Conservation (phyloP, 2,113 vertebrate species). For the Conger conger region DNA sequence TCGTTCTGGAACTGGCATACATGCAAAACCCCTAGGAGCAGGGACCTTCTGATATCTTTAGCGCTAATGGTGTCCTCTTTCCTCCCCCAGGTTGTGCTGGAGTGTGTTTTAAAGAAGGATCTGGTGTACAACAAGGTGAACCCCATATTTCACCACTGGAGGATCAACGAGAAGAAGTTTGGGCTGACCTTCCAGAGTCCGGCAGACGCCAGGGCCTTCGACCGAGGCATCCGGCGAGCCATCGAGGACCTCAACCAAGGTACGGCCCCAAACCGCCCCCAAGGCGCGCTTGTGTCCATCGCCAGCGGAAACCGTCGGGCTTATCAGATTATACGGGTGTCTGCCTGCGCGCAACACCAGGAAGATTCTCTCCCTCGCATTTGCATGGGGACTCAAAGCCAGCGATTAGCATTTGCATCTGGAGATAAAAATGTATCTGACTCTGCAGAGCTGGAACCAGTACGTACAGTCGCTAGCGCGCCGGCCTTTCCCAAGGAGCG, state of each 20-base stretch:
- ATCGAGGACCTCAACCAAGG: conserved; percentile 96
- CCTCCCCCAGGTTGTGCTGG: conserved; percentile 87
- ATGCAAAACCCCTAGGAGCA: neutral
- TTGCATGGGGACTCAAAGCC: neutral
- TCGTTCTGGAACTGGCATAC: neutral
- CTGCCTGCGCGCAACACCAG: neutral
- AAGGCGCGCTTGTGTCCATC: neutral
- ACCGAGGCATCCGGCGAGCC: conserved; percentile 92
- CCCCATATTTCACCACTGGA: conserved; percentile 99
- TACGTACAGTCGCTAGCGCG: neutral
- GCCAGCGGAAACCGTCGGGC: neutral
- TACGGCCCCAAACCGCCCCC: conserved; percentile 45
- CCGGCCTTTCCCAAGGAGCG: neutral
- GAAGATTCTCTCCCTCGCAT: neutral
- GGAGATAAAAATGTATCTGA: neutral
- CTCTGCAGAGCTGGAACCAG: neutral
- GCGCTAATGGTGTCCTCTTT: conserved; percentile 31
- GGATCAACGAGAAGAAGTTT: conserved; percentile 97
- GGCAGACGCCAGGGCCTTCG: conserved; percentile 96
- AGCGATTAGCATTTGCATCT: conserved; percentile 4
- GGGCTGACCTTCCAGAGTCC: conserved; percentile 99
- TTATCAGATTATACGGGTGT: neutral
- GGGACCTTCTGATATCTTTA: neutral
- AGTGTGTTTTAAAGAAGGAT: conserved; percentile 93
- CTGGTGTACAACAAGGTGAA: conserved; percentile 98